phyloP scores from a whole-genome alignment of 2,113 vertebrate species.

The Penelope pileata region DNA sequence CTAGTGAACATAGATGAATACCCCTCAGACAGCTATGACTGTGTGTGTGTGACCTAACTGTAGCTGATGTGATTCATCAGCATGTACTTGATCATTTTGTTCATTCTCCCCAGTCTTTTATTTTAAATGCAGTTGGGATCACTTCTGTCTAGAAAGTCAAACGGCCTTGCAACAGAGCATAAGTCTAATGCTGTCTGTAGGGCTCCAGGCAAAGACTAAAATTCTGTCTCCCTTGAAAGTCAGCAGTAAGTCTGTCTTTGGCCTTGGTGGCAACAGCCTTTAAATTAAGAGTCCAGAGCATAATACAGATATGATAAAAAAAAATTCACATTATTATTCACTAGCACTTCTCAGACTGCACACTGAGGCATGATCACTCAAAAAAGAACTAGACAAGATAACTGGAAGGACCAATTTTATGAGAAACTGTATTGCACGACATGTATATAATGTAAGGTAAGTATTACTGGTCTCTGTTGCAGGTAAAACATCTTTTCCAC shows the following conservation, averaged over 20 bases:
- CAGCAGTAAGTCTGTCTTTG: background rate
- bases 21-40: background rate
- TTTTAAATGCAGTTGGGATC: background rate
- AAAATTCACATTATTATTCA: background rate
- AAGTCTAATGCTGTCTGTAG: background rate
- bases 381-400: background rate
- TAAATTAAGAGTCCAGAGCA: background rate
- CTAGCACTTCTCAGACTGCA: background rate
- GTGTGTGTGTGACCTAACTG: background rate
- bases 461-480: background rate
- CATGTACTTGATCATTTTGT: background rate
- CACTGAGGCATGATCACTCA: background rate
- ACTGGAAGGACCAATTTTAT: background rate
- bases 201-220: background rate
- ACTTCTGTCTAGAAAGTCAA: background rate
- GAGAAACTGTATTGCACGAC: background rate
- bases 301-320: background rate
- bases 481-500: background rate
- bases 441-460: background rate
- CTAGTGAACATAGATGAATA: background rate
- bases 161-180: background rate
- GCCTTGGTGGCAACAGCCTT: background rate
- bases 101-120: background rate
- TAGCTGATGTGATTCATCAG: background rate
- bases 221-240: background rate